These are phyloP conservation scores for Holotrichia oblita DNA, from an alignment of 1,140 invertebrate genomes.

Conservation along the genomic window DNA sequence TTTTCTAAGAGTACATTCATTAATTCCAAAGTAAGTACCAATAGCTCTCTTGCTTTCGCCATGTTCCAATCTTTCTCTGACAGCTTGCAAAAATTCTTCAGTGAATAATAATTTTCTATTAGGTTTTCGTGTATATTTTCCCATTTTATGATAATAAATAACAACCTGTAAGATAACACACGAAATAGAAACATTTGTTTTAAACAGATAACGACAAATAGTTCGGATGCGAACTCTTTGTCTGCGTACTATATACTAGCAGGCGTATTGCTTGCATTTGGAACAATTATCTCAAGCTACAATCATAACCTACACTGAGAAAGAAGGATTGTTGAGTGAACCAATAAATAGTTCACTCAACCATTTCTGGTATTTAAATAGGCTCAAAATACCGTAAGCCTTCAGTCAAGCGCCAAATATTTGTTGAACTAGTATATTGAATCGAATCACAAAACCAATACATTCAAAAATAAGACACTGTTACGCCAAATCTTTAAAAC, in stretches of 20 bases:
- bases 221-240: background rate
- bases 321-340: too few relatives aligned
- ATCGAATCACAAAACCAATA: too few relatives aligned
- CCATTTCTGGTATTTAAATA: too few relatives aligned
- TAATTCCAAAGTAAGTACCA: background rate
- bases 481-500: too few relatives aligned
- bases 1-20: background rate
- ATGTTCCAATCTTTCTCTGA: background rate
- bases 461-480: too few relatives aligned
- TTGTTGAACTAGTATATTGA: too few relatives aligned
- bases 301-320: too few relatives aligned
- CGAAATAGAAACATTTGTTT: background rate
- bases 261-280: background rate
- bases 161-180: background rate
- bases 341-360: too few relatives aligned
- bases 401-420: too few relatives aligned
- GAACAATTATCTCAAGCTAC: too few relatives aligned
- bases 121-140: background rate
- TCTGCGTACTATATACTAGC: too few relatives aligned
- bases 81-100: background rate
- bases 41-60: background rate
- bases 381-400: too few relatives aligned
- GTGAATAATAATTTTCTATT: background rate
- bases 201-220: background rate
- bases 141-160: background rate